phyloP scores from a whole-genome alignment of 2,888 invertebrate species.

The Euzetes globulus region DNA sequence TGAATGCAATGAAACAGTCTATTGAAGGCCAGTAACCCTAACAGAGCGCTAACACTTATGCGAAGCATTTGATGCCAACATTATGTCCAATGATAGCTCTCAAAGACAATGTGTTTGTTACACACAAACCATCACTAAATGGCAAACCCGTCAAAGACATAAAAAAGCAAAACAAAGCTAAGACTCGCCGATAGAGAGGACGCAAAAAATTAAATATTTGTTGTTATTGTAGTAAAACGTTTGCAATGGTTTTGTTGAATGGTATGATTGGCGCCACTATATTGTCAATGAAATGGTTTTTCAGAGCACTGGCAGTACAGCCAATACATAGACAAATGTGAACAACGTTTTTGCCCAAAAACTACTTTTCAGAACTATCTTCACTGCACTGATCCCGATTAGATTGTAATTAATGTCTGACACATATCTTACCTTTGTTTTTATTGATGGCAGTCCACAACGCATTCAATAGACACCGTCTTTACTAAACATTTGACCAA shows the following conservation, averaged over 20 bases:
- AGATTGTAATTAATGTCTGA: no score
- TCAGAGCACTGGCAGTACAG: no score
- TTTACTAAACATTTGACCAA: no score
- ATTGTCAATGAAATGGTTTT: neutral
- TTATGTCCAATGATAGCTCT: neutral
- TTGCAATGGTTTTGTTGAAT: neutral
- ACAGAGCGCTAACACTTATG: neutral
- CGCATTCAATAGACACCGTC: no score
- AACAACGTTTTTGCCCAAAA: no score
- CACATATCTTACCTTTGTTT: no score
- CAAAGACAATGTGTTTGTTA: neutral
- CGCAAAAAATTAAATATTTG: neutral
- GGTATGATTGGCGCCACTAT: neutral
- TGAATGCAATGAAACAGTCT: neutral
- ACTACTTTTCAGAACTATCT: no score
- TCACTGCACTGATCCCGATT: no score
- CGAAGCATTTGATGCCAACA: conserved; percentile 17
- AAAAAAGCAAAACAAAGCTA: no score
- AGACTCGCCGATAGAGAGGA: no score
- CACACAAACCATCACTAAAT: neutral
- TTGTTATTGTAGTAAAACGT: neutral
- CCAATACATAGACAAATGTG: no score
- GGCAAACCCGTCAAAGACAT: neutral
- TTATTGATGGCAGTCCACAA: no score
- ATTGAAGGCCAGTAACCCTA: conserved; percentile 7